Evolutionary conservation across 2,888 invertebrate species (phyloP), one percentile per base, ranked within the genome.

Genomic region (Scaptomyza tumidula): DNA sequence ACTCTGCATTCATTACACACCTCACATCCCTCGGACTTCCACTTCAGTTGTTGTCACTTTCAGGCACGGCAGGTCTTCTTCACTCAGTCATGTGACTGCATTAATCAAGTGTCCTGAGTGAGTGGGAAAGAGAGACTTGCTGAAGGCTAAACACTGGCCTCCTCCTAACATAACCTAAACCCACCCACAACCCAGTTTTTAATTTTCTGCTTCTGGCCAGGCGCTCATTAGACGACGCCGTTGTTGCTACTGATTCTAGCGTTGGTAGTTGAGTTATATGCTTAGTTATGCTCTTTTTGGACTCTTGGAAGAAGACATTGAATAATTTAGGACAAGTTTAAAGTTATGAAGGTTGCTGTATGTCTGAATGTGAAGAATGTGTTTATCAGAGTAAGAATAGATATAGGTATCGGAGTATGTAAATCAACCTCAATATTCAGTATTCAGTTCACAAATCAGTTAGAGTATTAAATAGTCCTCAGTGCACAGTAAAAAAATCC

Each of bases 31-130:
- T 33, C 53, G 41, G 68, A 53, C 64, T 75, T 59, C 70, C 64
- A 70, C 71, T 60, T 73, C 55, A 65, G 70, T 69, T 44, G 58
- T 24, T 70, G 63, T 53, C 73, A 44, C 52, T 53, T 49, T 49
- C 49, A 49, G 49, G 49, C 49, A 7, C 13, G 44, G 10, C n/a
- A 11, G 35, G 37, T n/a, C n/a, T n/a, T 27, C 24, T 24, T 16
- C 14, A 1, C 35, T 3, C 35, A 52, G 55, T 64, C 76, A 82
- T 82, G 85, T 59, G 69, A 75, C 73, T 78, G 86, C 88, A 85
- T 87, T 85, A 83, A 88, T 83, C 86, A 87, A 66, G 64, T 62
- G 62, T 41, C 67, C 35, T 35, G 9, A 2, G 14, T 14, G 39
- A 14, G 35, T 2, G 35, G 3, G 35, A 35, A 33, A 33, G 33